Conservation (phyloP, 2,888 invertebrate genomes). For the Augochlorella aurata region DNA sequence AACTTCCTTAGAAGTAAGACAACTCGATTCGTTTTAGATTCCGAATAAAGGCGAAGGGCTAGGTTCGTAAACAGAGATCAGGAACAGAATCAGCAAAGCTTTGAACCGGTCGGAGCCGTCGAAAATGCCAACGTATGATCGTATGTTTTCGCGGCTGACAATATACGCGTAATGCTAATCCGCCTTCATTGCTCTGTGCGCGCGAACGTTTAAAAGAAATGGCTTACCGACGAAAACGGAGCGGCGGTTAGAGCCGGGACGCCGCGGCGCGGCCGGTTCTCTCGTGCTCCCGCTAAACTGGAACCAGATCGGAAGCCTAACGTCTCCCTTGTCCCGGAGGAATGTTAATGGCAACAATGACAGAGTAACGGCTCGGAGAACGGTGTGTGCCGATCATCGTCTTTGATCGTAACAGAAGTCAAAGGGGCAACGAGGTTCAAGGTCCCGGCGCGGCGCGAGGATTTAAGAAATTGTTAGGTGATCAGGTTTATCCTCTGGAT, state of each 20-base stretch:
- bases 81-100: constrained; percentile 65
- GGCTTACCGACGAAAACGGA: constrained; percentile 41
- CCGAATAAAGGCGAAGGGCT: constrained; percentile 38
- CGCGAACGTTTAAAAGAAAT: constrained; percentile 52
- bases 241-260: constrained; percentile 28
- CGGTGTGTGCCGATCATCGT: constrained; percentile 50
- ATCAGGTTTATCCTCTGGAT: constrained; percentile 57
- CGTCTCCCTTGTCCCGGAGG: constrained; percentile 11
- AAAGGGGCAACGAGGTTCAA: constrained; percentile 21
- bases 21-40: constrained; percentile 18
- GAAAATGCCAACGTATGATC: constrained; percentile 72
- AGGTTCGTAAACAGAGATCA: constrained; percentile 71
- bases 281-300: constrained; percentile 22
- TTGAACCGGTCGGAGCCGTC: constrained; percentile 60
- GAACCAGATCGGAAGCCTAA: constrained; percentile 20
- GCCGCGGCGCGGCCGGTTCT: constrained; percentile 44
- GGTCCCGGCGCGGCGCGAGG: constrained; percentile 16
- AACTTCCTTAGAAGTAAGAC: constrained; percentile 4
- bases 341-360: constrained; percentile 20
- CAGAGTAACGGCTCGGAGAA: constrained; percentile 25
- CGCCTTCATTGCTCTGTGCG: constrained; percentile 67
- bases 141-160: constrained; percentile 67
- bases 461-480: constrained; percentile 53
- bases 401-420: constrained; percentile 29
- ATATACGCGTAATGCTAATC: constrained; percentile 78